Conservation (phyloP, 1,140 invertebrate genomes). For the Drosophila leontia region DNA sequence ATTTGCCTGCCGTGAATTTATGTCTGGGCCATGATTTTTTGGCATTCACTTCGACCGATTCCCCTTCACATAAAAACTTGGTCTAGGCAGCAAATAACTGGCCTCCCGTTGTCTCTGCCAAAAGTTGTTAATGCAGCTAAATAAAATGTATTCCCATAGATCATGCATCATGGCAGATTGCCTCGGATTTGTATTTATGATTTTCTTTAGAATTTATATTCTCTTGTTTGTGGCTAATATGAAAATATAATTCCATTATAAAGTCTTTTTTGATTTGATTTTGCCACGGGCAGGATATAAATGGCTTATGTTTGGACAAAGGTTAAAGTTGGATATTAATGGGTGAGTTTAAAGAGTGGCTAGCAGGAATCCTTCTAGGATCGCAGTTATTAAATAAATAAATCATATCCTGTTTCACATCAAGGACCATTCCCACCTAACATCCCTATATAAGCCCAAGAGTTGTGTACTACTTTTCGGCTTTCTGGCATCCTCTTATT, state of each 20-base stretch:
- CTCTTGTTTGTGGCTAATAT: slow-evolving; percentile 49
- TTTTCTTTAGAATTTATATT: slow-evolving; percentile 48
- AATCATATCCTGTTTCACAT: neutral
- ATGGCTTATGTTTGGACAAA: slow-evolving; percentile 1
- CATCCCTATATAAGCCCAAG: neutral
- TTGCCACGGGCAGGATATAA: slow-evolving; percentile 3
- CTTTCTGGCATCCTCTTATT: slow-evolving; percentile 11
- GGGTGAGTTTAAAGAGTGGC: neutral
- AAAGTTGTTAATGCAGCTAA: slow-evolving; percentile 56
- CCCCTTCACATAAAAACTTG: slow-evolving; percentile 40
- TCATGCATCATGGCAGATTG: slow-evolving; percentile 74
- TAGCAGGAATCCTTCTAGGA: neutral
- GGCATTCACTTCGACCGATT: slow-evolving; percentile 32
- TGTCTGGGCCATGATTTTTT: slow-evolving; percentile 69
- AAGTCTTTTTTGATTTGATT: slow-evolving; percentile 57
- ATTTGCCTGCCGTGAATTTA: slow-evolving; percentile 69
- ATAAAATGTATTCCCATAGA: slow-evolving; percentile 66
- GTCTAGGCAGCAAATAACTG: slow-evolving; percentile 39
- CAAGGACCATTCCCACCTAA: neutral
- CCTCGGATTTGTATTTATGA: slow-evolving; percentile 73
- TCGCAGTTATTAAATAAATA: neutral
- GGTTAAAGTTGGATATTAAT: neutral
- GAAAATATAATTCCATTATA: slow-evolving; percentile 73
- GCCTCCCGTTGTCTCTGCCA: slow-evolving; percentile 65
- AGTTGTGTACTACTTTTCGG: neutral